Evolutionary conservation across 2,113 vertebrate genomes (phyloP).

Genomic region (Haemorhous mexicanus): DNA sequence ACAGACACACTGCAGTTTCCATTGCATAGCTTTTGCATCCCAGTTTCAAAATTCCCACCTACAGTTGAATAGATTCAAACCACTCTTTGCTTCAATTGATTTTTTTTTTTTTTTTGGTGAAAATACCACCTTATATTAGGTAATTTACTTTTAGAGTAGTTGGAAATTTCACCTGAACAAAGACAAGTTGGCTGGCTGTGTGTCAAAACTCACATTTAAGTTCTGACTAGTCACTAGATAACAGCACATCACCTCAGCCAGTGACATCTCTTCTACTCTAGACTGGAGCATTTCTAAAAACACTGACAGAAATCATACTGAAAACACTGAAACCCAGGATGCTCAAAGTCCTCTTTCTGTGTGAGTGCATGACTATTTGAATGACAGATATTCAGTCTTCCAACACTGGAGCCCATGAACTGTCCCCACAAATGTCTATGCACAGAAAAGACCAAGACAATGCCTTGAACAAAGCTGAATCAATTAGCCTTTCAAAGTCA

Average conservation of each 20-base stretch:
- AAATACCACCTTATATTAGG: not conserved
- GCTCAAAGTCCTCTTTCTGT: not conserved
- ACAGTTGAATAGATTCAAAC: not conserved
- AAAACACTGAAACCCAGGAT: not conserved
- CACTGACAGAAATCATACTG: not conserved
- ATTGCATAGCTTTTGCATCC: not conserved
- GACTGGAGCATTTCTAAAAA: not conserved
- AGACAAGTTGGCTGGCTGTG: not conserved
- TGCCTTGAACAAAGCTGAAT: not conserved
- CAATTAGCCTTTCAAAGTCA: not conserved
- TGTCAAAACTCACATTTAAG: not conserved
- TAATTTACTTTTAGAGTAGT: not conserved
- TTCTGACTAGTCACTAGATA: not conserved
- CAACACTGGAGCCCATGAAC: not conserved
- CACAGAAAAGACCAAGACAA: not conserved
- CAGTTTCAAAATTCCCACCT: not conserved
- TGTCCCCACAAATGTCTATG: not conserved
- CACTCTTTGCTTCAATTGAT: not conserved
- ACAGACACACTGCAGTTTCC: fast-evolving
- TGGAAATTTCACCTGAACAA: not conserved
- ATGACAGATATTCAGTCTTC: not conserved
- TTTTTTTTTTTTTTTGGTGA: not conserved
- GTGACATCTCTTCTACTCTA: not conserved
- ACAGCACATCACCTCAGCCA: not conserved
- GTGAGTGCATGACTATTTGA: fast-evolving